A percentile compares a stretch with the other conserved stretches of the same genome.
phyloP scores from a whole-genome alignment of 2,797 vertebrate species.

The Alauda arvensis region DNA sequence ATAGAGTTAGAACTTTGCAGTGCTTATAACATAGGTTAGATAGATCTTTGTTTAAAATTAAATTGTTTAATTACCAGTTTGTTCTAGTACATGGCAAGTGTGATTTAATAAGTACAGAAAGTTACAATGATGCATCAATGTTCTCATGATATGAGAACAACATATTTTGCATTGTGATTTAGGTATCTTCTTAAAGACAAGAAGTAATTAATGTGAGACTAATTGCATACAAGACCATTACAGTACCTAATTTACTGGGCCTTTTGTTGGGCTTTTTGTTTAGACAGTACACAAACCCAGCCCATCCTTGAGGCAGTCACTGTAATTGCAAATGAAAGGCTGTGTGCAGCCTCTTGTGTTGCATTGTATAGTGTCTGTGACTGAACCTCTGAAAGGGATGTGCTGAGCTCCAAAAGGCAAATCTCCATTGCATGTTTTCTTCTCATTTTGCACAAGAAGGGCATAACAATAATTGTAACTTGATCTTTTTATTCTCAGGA shows the following conservation, averaged over 20 bases:
- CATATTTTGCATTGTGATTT: background rate
- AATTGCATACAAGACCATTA: background rate
- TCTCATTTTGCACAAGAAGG: background rate
- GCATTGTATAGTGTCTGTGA: background rate
- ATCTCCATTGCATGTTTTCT: background rate
- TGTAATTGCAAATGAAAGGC: background rate
- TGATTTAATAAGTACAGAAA: background rate
- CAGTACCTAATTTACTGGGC: background rate
- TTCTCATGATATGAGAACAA: background rate
- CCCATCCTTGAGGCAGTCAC: background rate
- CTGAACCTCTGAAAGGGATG: background rate
- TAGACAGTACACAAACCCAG: background rate
- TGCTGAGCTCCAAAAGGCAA: background rate
- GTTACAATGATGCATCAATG: background rate
- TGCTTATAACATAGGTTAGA: background rate
- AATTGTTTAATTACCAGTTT: background rate
- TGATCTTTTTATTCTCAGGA: constrained; percentile 69
- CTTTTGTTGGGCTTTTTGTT: background rate
- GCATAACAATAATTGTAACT: background rate
- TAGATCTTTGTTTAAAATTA: background rate
- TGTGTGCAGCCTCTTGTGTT: background rate
- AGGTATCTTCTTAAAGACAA: background rate
- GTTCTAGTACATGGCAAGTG: background rate
- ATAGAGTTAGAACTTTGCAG: background rate
- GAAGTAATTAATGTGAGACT: background rate